Percentiles rank a stretch among this genome's conserved stretches.
Evolutionary conservation across 2,113 vertebrate species (phyloP).

Genomic region (Strix uralensis): DNA sequence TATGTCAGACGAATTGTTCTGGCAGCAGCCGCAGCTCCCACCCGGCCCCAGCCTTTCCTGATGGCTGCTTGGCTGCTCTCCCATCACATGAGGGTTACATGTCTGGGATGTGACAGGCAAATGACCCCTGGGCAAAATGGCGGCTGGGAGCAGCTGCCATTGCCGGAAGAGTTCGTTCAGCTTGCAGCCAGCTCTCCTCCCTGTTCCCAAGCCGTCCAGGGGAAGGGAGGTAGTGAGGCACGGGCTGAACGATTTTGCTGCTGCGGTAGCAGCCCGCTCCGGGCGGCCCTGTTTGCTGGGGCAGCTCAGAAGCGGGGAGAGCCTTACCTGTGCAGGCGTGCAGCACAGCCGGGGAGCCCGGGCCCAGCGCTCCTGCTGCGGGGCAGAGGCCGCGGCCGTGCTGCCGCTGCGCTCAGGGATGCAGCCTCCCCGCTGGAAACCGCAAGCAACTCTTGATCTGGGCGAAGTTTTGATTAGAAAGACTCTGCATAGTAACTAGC

Average conservation of each 20-base stretch:
- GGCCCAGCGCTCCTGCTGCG: neutral
- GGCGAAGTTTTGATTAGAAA: neutral
- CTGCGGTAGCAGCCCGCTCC: neutral
- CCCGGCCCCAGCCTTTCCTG: conserved; percentile 5
- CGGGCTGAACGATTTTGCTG: neutral
- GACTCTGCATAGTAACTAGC: rapidly evolving
- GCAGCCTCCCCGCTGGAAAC: neutral
- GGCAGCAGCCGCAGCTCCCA: conserved; percentile 24
- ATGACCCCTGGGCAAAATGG: conserved; percentile 15
- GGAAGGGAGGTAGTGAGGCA: neutral
- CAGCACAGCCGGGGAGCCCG: rapidly evolving
- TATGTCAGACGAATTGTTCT: neutral
- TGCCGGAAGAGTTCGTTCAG: neutral
- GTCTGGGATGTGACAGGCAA: conserved; percentile 23
- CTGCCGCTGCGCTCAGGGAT: rapidly evolving
- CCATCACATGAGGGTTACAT: neutral
- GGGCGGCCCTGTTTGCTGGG: neutral
- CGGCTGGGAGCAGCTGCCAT: conserved; percentile 39
- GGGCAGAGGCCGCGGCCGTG: rapidly evolving
- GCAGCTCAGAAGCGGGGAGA: neutral
- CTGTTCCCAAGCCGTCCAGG: neutral
- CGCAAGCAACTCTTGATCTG: rapidly evolving
- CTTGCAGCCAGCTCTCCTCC: neutral
- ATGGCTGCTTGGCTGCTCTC: conserved; percentile 40
- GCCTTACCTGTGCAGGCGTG: rapidly evolving